Conservation (phyloP, 2,888 invertebrate species). For the Drosophila colorata region DNA sequence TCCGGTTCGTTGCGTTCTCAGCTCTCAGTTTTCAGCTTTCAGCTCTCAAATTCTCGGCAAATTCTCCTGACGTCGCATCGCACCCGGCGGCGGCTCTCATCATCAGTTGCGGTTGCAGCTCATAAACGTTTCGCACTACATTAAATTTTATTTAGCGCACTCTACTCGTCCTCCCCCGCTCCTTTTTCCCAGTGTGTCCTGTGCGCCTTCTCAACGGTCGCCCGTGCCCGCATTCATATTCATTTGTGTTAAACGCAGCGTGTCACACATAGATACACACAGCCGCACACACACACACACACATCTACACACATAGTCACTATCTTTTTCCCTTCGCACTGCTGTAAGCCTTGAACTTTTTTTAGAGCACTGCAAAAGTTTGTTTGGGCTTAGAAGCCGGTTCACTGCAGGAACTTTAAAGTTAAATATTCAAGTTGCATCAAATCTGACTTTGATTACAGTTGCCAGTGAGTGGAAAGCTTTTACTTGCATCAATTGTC, state of each 20-base stretch:
- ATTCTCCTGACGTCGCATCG: constrained; percentile 10
- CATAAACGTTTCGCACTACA: constrained; percentile 81
- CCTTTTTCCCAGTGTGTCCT: constrained; percentile 1
- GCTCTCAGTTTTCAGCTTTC: constrained; percentile 10
- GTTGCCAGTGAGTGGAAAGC: constrained; percentile 27
- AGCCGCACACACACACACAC: constrained; percentile 8
- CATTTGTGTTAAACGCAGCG: constrained; percentile 79
- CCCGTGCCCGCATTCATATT: constrained; percentile 72
- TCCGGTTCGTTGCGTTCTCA: constrained; percentile 60
- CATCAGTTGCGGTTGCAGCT: constrained; percentile 75
- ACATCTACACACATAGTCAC: constrained; percentile 16
- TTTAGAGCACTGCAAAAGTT: constrained; percentile 59
- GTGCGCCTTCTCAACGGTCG: constrained; percentile 27
- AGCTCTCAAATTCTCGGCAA: constrained; percentile 28
- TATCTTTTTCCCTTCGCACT: constrained; percentile 13
- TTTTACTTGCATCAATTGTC: constrained; percentile 29
- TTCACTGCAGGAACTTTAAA: constrained; percentile 52
- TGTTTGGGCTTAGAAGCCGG: constrained; percentile 51
- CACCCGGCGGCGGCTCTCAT: constrained; percentile 48
- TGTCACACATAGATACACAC: constrained; percentile 46
- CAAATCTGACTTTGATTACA: constrained; percentile 71
- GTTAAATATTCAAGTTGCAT: constrained; percentile 48
- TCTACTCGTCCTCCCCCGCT: constrained; percentile 15
- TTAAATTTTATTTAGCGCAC: constrained; percentile 78
- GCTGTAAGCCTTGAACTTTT: constrained; percentile 45